Conservation (phyloP, 2,888 invertebrate genomes). For the Tineola bisselliella region DNA sequence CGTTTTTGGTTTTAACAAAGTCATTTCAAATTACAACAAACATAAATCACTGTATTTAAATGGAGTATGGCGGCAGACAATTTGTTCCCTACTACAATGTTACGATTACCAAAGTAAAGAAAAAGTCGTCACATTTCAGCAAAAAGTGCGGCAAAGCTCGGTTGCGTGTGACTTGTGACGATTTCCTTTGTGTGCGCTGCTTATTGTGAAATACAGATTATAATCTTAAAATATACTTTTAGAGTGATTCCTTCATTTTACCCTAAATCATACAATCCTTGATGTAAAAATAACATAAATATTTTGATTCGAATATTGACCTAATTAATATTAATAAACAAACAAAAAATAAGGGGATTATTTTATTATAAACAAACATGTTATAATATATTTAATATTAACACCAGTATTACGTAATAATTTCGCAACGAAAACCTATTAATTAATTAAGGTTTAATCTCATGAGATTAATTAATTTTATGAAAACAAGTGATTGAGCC, state of each 20-base stretch:
- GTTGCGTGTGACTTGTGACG: neutral
- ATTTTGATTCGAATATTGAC: too few species aligned
- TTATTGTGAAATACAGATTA: neutral
- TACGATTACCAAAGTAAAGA: neutral
- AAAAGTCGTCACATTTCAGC: neutral
- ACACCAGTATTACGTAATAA: neutral
- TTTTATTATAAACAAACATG: too few species aligned
- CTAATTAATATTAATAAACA: too few species aligned
- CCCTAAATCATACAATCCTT: neutral
- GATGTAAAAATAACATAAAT: too few species aligned
- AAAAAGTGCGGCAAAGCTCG: neutral
- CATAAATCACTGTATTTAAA: neutral
- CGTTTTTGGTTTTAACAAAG: neutral
- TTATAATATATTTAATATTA: too few species aligned
- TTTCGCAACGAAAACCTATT: neutral
- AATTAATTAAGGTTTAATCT: slow-evolving; percentile 4
- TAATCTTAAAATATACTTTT: slow-evolving; percentile 5
- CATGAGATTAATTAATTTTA: neutral
- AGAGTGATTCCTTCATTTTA: neutral
- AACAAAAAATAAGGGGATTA: too few species aligned
- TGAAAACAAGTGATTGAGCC: neutral
- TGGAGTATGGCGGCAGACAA: neutral
- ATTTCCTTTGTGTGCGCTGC: neutral
- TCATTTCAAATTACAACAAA: neutral
- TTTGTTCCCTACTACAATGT: neutral